Conservation (phyloP, 2,113 vertebrate species). For the Eclectus roratus region DNA sequence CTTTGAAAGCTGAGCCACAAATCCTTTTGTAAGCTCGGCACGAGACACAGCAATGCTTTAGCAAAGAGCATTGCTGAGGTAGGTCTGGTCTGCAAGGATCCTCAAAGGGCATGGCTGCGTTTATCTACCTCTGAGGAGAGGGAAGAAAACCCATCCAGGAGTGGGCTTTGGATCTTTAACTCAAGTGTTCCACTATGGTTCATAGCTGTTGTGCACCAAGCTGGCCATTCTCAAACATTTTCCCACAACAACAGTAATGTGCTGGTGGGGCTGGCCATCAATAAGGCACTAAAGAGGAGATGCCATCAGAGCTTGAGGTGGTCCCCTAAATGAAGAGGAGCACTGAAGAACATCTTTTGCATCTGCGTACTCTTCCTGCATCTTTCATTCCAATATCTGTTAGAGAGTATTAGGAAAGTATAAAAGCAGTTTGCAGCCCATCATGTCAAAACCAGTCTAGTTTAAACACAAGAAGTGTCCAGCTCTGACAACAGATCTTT, state of each 20-base stretch:
- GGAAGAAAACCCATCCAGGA: neutral
- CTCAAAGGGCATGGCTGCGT: neutral
- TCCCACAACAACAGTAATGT: neutral
- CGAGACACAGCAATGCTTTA: accelerated
- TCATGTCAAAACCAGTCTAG: neutral
- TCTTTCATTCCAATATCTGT: neutral
- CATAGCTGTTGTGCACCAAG: neutral
- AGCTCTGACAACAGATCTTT: neutral
- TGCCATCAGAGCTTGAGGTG: neutral
- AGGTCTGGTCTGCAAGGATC: neutral
- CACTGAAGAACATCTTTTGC: neutral
- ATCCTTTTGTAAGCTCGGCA: neutral
- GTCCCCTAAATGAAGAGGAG: neutral
- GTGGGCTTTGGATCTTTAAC: neutral
- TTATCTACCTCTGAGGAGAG: neutral
- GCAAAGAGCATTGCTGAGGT: neutral
- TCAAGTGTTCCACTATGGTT: neutral
- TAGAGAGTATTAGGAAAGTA: neutral
- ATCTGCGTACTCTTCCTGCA: accelerated
- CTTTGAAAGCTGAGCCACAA: slow-evolving; percentile 22
- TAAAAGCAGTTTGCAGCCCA: neutral
- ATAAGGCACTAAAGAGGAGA: neutral
- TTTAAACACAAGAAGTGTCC: neutral
- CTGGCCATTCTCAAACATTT: neutral
- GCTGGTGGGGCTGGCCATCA: neutral